These are phyloP conservation scores for Merodon equestris DNA, from an alignment of 2,888 invertebrate genomes.

Conservation along the genomic window DNA sequence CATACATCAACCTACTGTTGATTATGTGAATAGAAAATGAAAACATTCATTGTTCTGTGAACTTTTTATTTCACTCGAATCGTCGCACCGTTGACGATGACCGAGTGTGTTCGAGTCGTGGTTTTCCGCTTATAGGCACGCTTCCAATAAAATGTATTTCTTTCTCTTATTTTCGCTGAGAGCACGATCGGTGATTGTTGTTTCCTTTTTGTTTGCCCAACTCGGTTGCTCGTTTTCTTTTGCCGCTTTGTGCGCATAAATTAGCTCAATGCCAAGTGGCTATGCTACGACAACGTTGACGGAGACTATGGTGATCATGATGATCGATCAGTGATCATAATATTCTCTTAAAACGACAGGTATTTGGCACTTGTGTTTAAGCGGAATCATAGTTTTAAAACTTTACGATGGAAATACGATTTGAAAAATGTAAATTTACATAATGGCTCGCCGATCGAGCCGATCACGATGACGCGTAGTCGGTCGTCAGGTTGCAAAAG, in stretches of 20 bases:
- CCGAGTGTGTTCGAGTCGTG: too few species aligned
- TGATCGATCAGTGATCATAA: slow-evolving; percentile 19
- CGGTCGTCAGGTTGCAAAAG: slow-evolving; percentile 29
- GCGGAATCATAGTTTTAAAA: background rate
- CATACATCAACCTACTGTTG: background rate
- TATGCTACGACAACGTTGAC: background rate
- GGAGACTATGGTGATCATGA: background rate
- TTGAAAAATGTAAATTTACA: slow-evolving; percentile 25
- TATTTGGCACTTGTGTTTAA: slow-evolving; percentile 30
- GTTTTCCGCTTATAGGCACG: slow-evolving; percentile 4
- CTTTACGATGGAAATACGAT: slow-evolving; percentile 25
- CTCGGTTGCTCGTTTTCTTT: background rate
- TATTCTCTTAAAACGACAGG: slow-evolving; percentile 17
- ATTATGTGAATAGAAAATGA: slow-evolving; percentile 21
- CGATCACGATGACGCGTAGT: background rate
- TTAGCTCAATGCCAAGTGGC: slow-evolving; percentile 40
- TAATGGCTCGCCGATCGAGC: background rate
- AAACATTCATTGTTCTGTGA: slow-evolving; percentile 15
- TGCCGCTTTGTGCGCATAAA: slow-evolving; percentile 31
- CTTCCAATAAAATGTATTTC: background rate
- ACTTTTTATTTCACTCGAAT: background rate
- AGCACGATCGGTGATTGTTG: too few species aligned
- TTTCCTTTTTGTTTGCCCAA: background rate
- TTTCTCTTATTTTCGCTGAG: too few species aligned
- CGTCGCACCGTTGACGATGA: too few species aligned